Evolutionary conservation across 2,113 vertebrate genomes (phyloP), one percentile per base, ranked within the genome.

Genomic region (Tautogolabrus adspersus): DNA sequence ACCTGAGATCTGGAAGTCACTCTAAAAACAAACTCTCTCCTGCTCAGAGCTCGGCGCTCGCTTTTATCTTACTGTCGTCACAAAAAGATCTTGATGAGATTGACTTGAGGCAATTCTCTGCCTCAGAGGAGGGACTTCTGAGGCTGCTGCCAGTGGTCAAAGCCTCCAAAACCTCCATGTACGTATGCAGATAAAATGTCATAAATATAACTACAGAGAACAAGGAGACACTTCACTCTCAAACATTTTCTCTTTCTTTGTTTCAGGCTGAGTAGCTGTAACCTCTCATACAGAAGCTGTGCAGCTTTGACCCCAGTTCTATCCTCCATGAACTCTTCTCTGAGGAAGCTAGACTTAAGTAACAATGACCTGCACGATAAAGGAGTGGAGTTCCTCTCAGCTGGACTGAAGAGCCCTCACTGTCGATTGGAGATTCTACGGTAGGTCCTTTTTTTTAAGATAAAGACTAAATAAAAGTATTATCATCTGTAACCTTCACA

Each of bases 331-430:
- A 70, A 19, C 23, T 79, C 23, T 19, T 13, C 1, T 40, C 63
- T 88, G 70, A 82, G 44, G 60, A 68, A 71, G 26, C 26, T 88
- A 59, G 82, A 87, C 54, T 57, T 87, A 61, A 82, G 80, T 49
- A 6, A 77, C 62, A 82, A 82, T 21, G 62, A 77, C 21, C 56
- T 87, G 30, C 3, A 11, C 0, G 73, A 87, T 47, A 6, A 1
- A 30, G 81, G 81, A 22, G 74, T 65, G 0, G 44, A 16, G 8
- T 2, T 30, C 12, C 81, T 87, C 22, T 84, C 77, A 26, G 1
- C 0, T 49, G 85, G 81, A 68, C 81, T 87, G 1, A 44, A 1
- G 42, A 68, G 37, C 75, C 71, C 46, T 22, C 12, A 64, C 13
- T 85, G 79, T 44, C 52, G 18, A 61, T 56, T 88, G 57, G 51